phyloP scores from a whole-genome alignment of 1,140 invertebrate genomes.

The Paralvinella palmiformis region DNA sequence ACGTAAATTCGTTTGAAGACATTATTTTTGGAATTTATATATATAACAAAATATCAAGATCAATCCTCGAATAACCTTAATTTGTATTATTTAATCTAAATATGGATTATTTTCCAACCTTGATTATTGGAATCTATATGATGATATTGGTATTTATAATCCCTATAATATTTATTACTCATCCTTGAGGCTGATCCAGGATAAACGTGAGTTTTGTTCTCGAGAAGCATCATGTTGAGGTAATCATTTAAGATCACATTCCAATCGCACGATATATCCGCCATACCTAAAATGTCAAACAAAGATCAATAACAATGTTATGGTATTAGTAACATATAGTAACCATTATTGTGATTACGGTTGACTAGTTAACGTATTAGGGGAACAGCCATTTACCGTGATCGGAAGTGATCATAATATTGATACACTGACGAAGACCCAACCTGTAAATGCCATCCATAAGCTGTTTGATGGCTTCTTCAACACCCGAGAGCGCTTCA shows the following conservation, averaged over 20 bases:
- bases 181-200: neutral
- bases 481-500: constrained; percentile 19
- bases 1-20: too few species aligned
- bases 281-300: neutral
- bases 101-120: too few species aligned
- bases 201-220: constrained; percentile 3
- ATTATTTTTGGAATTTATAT: too few species aligned
- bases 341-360: too few species aligned
- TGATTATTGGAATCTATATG: too few species aligned
- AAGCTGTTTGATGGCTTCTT: constrained; percentile 26
- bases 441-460: constrained; percentile 24
- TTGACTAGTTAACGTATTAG: neutral
- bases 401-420: constrained; percentile 34
- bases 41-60: too few species aligned
- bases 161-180: too few species aligned
- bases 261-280: neutral
- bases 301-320: neutral
- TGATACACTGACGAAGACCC: constrained; percentile 33
- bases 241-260: neutral
- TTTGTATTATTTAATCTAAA: too few species aligned
- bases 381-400: constrained; percentile 24
- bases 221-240: neutral
- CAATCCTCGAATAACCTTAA: too few species aligned
- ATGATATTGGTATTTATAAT: too few species aligned
- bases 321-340: too few species aligned